Evolutionary conservation across 2,113 vertebrate species (phyloP).

Genomic region (Craseonycteris thonglongyai): DNA sequence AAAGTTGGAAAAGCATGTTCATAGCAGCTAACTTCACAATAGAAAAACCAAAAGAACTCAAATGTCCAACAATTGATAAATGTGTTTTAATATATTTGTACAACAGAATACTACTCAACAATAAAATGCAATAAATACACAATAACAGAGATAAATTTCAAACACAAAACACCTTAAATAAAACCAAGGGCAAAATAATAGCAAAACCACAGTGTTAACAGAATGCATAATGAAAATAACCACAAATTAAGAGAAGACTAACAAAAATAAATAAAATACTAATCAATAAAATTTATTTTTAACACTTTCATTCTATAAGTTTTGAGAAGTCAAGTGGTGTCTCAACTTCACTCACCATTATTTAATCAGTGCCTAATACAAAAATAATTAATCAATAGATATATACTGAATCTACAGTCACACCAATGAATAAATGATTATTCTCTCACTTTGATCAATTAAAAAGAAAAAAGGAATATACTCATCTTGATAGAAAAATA

Average conservation of each 20-base stretch:
- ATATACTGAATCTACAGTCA: not conserved
- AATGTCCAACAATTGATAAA: not conserved
- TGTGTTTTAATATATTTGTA: not conserved
- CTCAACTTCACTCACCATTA: not conserved
- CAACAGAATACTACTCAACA: not conserved
- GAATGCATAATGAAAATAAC: not conserved
- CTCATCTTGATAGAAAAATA: not conserved
- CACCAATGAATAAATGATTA: not conserved
- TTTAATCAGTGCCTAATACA: not conserved
- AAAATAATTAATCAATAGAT: not conserved
- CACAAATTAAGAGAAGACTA: not conserved
- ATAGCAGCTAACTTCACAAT: not conserved
- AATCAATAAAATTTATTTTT: not conserved
- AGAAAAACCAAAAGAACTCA: not conserved
- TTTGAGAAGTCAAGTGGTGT: not conserved
- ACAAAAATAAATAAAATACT: not conserved
- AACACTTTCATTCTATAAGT: not conserved
- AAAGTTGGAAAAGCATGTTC: not conserved
- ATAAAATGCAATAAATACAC: not conserved
- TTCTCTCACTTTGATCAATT: not conserved
- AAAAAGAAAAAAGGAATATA: not conserved
- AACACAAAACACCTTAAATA: not conserved
- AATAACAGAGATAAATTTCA: not conserved
- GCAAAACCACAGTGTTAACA: not conserved
- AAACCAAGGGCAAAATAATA: not conserved